Percentiles rank a stretch among this genome's conserved stretches.
Evolutionary conservation across 2,888 invertebrate genomes (phyloP).

Genomic region (Machimus atricapillus): DNA sequence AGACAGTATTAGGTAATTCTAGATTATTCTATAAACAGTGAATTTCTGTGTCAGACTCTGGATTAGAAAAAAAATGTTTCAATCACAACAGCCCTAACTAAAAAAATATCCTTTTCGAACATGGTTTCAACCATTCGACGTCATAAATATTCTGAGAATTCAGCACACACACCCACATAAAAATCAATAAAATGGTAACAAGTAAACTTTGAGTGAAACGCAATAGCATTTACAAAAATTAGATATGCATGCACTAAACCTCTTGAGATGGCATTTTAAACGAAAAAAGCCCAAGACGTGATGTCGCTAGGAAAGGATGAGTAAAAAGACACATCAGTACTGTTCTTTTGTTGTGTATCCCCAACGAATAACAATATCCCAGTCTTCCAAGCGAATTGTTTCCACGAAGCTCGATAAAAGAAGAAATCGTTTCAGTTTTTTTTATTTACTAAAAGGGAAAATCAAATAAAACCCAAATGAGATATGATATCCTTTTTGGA

Average conservation of each 20-base stretch:
- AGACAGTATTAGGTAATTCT: neutral
- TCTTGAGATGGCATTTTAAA: neutral
- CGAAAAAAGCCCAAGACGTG: neutral
- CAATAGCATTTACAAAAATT: neutral
- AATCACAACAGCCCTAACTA: too few species aligned
- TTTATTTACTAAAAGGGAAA: neutral
- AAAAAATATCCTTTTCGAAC: too few species aligned
- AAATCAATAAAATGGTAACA: neutral
- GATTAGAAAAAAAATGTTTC: too few species aligned
- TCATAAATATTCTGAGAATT: neutral
- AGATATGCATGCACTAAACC: neutral
- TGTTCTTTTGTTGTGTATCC: neutral
- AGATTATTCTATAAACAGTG: neutral
- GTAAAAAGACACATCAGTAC: neutral
- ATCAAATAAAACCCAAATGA: neutral
- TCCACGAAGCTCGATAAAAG: neutral
- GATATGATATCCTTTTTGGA: neutral
- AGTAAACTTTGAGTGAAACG: neutral
- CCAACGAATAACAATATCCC: neutral
- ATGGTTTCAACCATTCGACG: too few species aligned
- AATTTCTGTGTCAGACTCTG: too few species aligned
- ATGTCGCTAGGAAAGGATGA: neutral
- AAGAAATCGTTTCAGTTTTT: neutral
- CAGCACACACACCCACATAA: neutral
- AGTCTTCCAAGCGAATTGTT: neutral